phyloP scores from a whole-genome alignment of 2,797 vertebrate species.

The Spheniscus humboldti region DNA sequence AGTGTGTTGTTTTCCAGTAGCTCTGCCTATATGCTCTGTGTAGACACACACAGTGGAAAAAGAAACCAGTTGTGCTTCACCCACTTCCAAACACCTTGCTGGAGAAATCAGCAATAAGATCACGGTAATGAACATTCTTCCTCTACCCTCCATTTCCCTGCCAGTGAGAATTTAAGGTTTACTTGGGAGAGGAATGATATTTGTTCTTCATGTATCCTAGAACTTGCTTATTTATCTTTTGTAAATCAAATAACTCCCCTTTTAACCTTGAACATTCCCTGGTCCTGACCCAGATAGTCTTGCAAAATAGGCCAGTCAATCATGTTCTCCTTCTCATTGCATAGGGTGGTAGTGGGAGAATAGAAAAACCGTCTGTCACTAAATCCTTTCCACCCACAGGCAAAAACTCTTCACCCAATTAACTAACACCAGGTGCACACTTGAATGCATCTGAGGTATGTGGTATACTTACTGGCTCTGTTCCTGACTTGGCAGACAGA shows the following conservation, averaged over 20 bases:
- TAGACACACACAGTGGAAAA: not conserved
- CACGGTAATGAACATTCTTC: not conserved
- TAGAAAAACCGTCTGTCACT: conserved; percentile 69
- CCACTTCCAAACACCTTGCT: not conserved
- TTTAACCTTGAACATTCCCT: conserved; percentile 35
- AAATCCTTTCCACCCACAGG: conserved; percentile 71
- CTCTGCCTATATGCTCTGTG: not conserved
- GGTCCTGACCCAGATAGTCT: conserved; percentile 42
- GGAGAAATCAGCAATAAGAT: not conserved
- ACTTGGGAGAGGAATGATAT: conserved; percentile 4
- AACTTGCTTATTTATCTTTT: conserved; percentile 61
- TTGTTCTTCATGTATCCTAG: conserved; percentile 1
- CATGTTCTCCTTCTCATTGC: conserved; percentile 53
- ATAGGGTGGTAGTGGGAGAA: conserved; percentile 29
- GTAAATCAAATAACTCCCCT: conserved; percentile 45
- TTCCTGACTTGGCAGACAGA: conserved; percentile 53
- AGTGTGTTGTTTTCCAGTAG: not conserved
- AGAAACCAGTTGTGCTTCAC: not conserved
- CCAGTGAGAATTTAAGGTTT: conserved; percentile 13
- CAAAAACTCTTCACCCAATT: conserved; percentile 75
- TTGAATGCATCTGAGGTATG: conserved; percentile 68
- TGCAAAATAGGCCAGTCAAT: conserved; percentile 62
- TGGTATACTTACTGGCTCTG: not conserved
- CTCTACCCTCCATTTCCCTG: not conserved
- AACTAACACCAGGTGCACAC: conserved; percentile 74